phyloP scores from a whole-genome alignment of 1,140 invertebrate species.

The Ceratina japonica region DNA sequence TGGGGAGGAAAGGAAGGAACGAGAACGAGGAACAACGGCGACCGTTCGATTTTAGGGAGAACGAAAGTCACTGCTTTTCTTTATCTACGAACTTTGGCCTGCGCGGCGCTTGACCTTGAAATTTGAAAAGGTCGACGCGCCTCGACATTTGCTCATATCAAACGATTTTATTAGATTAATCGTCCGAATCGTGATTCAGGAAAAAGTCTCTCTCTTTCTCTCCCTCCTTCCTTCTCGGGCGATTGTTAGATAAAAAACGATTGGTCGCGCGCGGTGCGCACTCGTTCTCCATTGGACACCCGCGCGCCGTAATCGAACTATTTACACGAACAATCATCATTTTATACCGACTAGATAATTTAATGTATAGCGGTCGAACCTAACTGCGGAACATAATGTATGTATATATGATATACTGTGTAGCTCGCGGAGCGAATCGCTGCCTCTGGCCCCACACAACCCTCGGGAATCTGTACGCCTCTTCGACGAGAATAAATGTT shows the following conservation, averaged over 20 bases:
- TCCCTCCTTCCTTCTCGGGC: not conserved
- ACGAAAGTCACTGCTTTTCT: not conserved
- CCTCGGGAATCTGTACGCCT: slow-evolving; percentile 45
- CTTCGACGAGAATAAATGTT: not conserved
- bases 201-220: too few relatives aligned
- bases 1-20: not conserved
- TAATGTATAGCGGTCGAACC: slow-evolving; percentile 65
- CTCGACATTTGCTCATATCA: slow-evolving; percentile 52
- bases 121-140: slow-evolving; percentile 71
- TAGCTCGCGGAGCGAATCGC: slow-evolving; percentile 39
- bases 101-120: slow-evolving; percentile 35
- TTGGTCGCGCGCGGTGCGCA: slow-evolving; percentile 17
- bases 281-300: not conserved
- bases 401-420: slow-evolving; percentile 67
- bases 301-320: slow-evolving; percentile 50
- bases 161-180: too few relatives aligned
- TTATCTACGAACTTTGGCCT: not conserved
- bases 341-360: slow-evolving; percentile 72
- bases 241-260: slow-evolving; percentile 31
- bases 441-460: too few relatives aligned
- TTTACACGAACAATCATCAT: slow-evolving; percentile 71
- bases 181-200: too few relatives aligned
- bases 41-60: not conserved
- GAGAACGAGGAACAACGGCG: not conserved
- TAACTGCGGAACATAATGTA: slow-evolving; percentile 66